Evolutionary conservation across 1,140 invertebrate genomes (phyloP), one percentile per base, ranked within the genome.

Genomic region (Drosophila bocki): DNA sequence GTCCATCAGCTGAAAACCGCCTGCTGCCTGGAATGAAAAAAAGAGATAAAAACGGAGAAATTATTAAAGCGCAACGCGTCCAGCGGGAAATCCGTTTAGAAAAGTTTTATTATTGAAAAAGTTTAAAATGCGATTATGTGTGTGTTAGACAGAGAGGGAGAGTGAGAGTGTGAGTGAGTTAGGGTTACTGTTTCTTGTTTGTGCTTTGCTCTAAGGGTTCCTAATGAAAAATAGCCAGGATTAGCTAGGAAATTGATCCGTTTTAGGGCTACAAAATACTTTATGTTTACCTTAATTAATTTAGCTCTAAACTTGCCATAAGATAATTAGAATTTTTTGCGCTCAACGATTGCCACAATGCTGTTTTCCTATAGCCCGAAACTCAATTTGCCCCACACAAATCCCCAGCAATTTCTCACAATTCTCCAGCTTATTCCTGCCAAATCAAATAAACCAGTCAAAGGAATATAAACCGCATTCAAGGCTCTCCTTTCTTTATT

Each of bases 81-180:
- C 86, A 91, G 82, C 75, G 78, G 85, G 82, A 90, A 90, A 91
- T 90, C 82, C 86, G 86, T 91, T 90, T 91, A 91, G 86, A 59
- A 90, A 90, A 88, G 80, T 80, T 90, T 90, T 85, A 80, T 85
- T 90, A 90, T 90, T 90, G 86, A 90, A 90, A 90, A 90, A 90
- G 85, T 90, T 90, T 70, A 85, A 91, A 90, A 90, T 90, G 86
- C 86, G 85, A 90, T 90, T 90, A 90, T 90, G 54, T 81, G 77
- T 84, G 67, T 51, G 65, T 45, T 42, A 33, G 48, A 33, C 39
- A n/a, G n/a, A 33, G 22, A 11, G 42, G 15, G 32, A 19, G 37
- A 35, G 37, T 29, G 26, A 47, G 41, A 42, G 37, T 17, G 33
- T 26, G 53, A 19, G 53, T 39, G 26, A 19, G 48, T 60, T 51